Conservation (phyloP, 53 echinoderm and acorn worm species). For the Apostichopus leukothele region DNA sequence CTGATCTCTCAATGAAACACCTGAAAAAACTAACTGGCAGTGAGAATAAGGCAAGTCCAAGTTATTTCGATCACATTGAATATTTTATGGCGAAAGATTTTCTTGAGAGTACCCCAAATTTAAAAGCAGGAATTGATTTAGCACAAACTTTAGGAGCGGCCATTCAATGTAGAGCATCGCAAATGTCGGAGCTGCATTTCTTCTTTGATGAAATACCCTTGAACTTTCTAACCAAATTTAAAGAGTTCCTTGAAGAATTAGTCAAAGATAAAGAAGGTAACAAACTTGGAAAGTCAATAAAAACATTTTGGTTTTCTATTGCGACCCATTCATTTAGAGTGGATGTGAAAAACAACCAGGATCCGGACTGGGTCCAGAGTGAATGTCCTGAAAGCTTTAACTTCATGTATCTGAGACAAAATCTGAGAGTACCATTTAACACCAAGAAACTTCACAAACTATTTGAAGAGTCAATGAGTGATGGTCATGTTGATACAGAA, state of each 20-base stretch:
- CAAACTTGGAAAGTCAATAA: background rate
- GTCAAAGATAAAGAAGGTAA: no score
- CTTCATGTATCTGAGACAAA: slow-evolving; percentile 9
- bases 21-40: background rate
- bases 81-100: background rate
- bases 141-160: background rate
- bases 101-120: background rate
- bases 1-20: background rate
- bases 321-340: slow-evolving; percentile 21
- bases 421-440: slow-evolving; percentile 7
- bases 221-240: background rate
- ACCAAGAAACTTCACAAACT: background rate
- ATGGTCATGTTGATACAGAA: slow-evolving; percentile 16
- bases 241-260: background rate
- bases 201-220: slow-evolving; percentile 29
- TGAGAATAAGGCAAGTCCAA: background rate
- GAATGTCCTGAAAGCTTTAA: background rate
- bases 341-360: background rate
- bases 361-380: background rate
- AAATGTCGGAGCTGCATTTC: background rate
- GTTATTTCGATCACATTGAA: slow-evolving; percentile 39
- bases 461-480: background rate
- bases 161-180: background rate
- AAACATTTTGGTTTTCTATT: slow-evolving; percentile 15
- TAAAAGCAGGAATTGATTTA: background rate